These are phyloP conservation scores for Cephus sareptanus DNA, from an alignment of 2,888 invertebrate genomes.

Conservation along the genomic window DNA sequence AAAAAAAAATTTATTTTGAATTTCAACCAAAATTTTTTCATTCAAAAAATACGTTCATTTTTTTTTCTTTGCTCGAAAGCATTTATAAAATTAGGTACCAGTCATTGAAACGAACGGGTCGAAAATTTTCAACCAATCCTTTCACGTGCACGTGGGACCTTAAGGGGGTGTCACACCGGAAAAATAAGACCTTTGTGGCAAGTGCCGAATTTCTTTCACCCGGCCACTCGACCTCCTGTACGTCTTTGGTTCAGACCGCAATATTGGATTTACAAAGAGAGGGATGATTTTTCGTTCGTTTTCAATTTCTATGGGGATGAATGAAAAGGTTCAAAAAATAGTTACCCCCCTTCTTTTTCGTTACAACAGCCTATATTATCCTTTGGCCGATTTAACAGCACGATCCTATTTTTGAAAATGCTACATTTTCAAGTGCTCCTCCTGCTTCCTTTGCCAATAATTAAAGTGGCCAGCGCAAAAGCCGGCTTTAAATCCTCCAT, in stretches of 20 bases:
- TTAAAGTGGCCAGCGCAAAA: neutral
- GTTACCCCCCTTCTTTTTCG: neutral
- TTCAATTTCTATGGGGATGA: neutral
- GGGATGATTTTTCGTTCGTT: neutral
- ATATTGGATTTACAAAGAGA: neutral
- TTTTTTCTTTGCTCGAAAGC: neutral
- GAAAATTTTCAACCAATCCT: constrained; percentile 13
- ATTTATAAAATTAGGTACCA: neutral
- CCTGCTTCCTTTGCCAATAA: neutral
- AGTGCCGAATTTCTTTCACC: constrained; percentile 19
- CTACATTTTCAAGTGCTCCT: neutral
- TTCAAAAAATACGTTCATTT: no score
- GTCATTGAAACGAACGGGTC: constrained; percentile 25
- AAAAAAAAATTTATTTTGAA: neutral
- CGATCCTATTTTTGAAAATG: neutral
- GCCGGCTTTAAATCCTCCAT: neutral
- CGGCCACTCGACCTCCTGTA: neutral
- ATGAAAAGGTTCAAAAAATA: neutral
- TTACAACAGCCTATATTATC: neutral
- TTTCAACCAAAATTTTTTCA: neutral
- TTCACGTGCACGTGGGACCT: constrained; percentile 19
- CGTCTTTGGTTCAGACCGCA: neutral
- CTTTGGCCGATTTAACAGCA: neutral
- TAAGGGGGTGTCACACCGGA: constrained; percentile 23
- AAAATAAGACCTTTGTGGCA: constrained; percentile 34